phyloP scores from a whole-genome alignment of 2,797 vertebrate species.

The Girardinus metallicus region DNA sequence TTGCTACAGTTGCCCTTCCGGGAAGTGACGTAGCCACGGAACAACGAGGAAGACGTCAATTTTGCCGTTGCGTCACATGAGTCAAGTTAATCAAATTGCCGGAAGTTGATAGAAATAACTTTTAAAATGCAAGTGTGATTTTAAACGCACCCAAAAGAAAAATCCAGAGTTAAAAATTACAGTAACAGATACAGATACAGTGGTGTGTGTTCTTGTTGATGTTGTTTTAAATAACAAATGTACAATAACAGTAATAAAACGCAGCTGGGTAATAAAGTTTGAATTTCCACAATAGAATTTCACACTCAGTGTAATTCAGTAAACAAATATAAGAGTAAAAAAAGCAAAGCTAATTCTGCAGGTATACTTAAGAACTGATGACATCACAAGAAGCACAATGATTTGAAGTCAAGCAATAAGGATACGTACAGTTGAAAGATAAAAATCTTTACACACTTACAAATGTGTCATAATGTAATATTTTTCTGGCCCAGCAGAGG shows the following conservation, averaged over 20 bases:
- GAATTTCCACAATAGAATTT: not conserved
- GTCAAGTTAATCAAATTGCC: not conserved
- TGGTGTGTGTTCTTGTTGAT: not conserved
- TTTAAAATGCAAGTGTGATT: not conserved
- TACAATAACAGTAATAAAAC: not conserved
- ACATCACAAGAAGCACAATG: not conserved
- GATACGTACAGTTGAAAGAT: not conserved
- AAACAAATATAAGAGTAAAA: not conserved
- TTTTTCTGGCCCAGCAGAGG: no score
- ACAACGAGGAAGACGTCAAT: not conserved
- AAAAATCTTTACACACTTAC: no score
- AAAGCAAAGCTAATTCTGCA: not conserved
- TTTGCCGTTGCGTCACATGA: constrained; percentile 11
- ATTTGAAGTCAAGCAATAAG: not conserved
- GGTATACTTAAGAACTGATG: no score
- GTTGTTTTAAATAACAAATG: not conserved
- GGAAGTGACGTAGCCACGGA: constrained; percentile 60
- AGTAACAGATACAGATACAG: not conserved
- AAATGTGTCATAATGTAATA: no score
- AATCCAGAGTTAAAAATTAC: not conserved
- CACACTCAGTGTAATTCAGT: not conserved
- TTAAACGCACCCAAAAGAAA: not conserved
- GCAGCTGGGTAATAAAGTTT: not conserved
- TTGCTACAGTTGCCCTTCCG: constrained; percentile 59
- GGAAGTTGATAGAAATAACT: not conserved